These are phyloP conservation scores for Hemicordylus capensis DNA, from an alignment of 2,113 vertebrate species.

Conservation along the genomic window DNA sequence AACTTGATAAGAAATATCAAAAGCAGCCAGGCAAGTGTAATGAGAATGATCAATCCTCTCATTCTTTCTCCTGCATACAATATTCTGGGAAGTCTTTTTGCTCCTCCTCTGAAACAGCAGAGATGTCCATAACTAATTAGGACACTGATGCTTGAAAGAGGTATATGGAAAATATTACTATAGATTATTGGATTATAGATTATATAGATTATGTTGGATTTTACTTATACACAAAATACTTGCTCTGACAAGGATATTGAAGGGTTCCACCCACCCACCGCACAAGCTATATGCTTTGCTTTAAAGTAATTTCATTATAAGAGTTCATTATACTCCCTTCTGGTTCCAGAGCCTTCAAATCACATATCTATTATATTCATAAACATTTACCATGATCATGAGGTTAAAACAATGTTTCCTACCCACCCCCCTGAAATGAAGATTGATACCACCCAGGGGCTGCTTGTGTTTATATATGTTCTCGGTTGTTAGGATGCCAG, in stretches of 20 bases:
- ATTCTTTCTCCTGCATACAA: neutral
- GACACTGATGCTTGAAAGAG: neutral
- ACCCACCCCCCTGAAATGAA: neutral
- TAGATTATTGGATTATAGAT: neutral
- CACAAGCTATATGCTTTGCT: neutral
- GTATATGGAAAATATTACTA: neutral
- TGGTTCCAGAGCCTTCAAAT: neutral
- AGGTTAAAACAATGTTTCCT: neutral
- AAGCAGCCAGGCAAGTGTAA: slow-evolving; percentile 62
- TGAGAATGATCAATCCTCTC: neutral
- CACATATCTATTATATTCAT: neutral
- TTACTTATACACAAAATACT: neutral
- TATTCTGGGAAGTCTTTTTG: neutral
- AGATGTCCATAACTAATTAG: neutral
- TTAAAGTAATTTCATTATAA: neutral
- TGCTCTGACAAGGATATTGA: neutral
- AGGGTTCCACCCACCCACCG: neutral
- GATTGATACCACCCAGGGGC: neutral
- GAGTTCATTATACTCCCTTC: neutral
- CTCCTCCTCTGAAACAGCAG: neutral
- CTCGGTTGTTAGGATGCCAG: too few species aligned
- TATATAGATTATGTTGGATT: too few species aligned
- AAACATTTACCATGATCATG: neutral
- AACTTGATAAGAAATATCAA: slow-evolving; percentile 65
- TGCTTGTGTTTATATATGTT: too few species aligned